phyloP scores from a whole-genome alignment of 2,113 vertebrate genomes.

The Parotia lawesii region DNA sequence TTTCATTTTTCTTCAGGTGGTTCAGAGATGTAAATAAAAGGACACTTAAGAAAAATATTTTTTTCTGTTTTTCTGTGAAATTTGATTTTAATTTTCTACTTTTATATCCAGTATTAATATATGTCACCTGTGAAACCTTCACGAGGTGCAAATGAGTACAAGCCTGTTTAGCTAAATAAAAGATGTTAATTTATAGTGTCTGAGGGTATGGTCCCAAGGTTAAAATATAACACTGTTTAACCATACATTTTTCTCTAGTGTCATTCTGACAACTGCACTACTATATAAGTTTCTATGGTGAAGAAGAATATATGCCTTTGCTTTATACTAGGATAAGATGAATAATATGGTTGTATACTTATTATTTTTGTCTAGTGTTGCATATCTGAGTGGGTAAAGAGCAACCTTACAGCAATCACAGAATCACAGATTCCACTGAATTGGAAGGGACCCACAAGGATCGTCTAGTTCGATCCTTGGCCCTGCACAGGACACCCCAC shows the following conservation, averaged over 20 bases:
- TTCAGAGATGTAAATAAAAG: background rate
- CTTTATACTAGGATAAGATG: background rate
- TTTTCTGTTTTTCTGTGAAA: background rate
- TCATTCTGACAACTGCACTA: background rate
- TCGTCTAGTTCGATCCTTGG: accelerated
- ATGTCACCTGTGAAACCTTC: background rate
- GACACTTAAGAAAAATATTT: background rate
- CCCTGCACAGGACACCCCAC: background rate
- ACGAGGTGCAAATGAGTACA: background rate
- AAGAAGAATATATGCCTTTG: background rate
- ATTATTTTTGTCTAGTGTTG: background rate
- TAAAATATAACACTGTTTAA: background rate
- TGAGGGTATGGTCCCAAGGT: background rate
- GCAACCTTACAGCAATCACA: background rate
- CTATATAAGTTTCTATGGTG: background rate
- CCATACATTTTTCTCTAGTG: background rate
- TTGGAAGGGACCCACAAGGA: background rate
- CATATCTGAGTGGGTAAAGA: background rate
- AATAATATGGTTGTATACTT: background rate
- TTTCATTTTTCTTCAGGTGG: background rate
- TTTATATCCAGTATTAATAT: background rate
- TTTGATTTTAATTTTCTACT: background rate
- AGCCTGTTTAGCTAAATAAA: background rate
- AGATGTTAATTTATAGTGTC: background rate
- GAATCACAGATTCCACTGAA: background rate